Evolutionary conservation across 2,113 vertebrate species (phyloP).

Genomic region (Larimichthys crocea): DNA sequence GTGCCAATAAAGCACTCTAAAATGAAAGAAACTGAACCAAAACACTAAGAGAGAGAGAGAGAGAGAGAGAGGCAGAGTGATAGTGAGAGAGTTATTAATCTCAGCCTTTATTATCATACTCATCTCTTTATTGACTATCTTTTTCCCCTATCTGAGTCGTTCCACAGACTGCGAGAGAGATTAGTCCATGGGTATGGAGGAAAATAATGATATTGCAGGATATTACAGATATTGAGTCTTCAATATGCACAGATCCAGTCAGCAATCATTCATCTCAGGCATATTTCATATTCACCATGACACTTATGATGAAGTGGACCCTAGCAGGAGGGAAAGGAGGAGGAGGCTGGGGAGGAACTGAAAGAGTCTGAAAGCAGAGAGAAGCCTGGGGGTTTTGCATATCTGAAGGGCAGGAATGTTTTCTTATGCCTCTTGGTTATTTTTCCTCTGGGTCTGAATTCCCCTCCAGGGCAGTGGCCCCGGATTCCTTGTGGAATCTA

Average conservation of each 20-base stretch:
- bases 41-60: conserved; percentile 5
- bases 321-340: conserved; percentile 11
- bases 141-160: conserved; percentile 14
- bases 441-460: conserved; percentile 46
- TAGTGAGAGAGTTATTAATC: conserved; percentile 30
- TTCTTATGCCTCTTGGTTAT: conserved; percentile 47
- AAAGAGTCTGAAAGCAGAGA: not conserved
- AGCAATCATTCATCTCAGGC: conserved; percentile 36
- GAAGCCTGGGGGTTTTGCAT: conserved; percentile 12
- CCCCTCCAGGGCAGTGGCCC: conserved; percentile 39
- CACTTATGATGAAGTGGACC: conserved; percentile 20
- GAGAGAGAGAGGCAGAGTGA: conserved; percentile 19
- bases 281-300: conserved; percentile 44
- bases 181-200: conserved; percentile 20
- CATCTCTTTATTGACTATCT: conserved; percentile 57
- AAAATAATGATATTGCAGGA: conserved; percentile 52
- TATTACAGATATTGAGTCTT: conserved; percentile 52
- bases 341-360: conserved; percentile 11
- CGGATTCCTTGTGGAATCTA: conserved; percentile 30
- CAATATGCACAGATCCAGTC: conserved; percentile 28
- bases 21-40: conserved; percentile 21
- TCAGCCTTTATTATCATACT: conserved; percentile 37
- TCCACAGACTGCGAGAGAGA: conserved; percentile 35
- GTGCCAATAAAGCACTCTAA: conserved; percentile 22
- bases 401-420: conserved; percentile 51